A percentile compares a stretch with the other conserved stretches of the same genome.
These are phyloP conservation scores for Mastomys coucha DNA, from an alignment of 2,113 vertebrate genomes.

Conservation along the genomic window DNA sequence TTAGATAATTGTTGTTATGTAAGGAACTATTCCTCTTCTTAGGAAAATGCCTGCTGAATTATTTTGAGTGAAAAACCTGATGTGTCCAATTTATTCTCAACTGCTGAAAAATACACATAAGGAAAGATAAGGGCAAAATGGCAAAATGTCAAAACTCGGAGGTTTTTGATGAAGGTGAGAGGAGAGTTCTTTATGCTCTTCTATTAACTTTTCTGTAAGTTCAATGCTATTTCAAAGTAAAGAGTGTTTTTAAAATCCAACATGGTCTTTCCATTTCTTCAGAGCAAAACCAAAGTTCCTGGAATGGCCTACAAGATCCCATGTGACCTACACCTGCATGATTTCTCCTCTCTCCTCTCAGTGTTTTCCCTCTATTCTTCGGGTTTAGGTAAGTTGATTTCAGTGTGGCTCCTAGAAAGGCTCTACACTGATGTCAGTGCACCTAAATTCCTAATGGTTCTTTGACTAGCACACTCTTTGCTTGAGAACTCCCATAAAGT, in stretches of 20 bases:
- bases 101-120: slow-evolving; percentile 3
- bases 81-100: slow-evolving; percentile 51
- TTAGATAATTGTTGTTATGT: slow-evolving; percentile 39
- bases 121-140: neutral
- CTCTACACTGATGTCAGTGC: too few species aligned
- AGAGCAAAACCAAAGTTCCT: slow-evolving; percentile 4
- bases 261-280: neutral
- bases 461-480: neutral
- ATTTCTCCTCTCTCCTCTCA: neutral
- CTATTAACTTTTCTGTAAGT: neutral
- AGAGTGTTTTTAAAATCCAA: neutral
- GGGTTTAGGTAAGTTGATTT: neutral
- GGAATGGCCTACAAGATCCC: neutral
- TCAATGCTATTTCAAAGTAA: slow-evolving; percentile 26
- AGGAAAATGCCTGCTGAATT: slow-evolving; percentile 5
- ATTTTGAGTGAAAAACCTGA: neutral
- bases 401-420: neutral
- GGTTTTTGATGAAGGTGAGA: neutral
- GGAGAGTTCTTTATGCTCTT: slow-evolving; percentile 13
- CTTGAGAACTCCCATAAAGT: neutral
- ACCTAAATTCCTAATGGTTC: neutral
- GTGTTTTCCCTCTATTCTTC: neutral
- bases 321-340: neutral
- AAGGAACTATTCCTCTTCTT: slow-evolving; percentile 29
- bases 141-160: slow-evolving; percentile 25